Evolutionary conservation across 2,113 vertebrate genomes (phyloP).

Genomic region (Xiphophorus maculatus): DNA sequence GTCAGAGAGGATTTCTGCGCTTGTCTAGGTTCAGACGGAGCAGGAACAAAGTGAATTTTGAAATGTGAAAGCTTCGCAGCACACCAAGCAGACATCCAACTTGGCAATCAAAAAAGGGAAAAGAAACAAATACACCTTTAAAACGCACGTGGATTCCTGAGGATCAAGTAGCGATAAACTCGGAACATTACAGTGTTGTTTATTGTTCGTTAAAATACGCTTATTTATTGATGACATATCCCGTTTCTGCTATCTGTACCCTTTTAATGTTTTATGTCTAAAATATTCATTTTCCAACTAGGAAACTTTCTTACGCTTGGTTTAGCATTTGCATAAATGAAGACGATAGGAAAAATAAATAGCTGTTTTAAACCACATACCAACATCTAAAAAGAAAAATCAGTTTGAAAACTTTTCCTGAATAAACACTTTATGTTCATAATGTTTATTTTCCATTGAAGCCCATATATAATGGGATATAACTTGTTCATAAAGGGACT

Average conservation of each 20-base stretch:
- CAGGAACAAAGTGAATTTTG: slow-evolving; percentile 67
- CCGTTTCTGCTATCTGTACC: slow-evolving; percentile 20
- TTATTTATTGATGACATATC: slow-evolving; percentile 17
- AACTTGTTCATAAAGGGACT: not conserved
- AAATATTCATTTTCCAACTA: slow-evolving; percentile 23
- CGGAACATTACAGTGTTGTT: slow-evolving; percentile 26
- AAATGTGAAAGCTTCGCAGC: slow-evolving; percentile 40
- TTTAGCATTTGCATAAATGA: slow-evolving; percentile 8
- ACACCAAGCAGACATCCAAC: slow-evolving; percentile 33
- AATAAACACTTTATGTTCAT: not conserved
- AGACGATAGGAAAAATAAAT: not conserved
- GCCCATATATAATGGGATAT: not conserved
- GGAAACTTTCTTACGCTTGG: slow-evolving; percentile 35
- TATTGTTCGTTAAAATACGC: slow-evolving; percentile 39
- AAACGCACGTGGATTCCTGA: slow-evolving; percentile 14
- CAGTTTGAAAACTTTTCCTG: not conserved
- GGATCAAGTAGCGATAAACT: slow-evolving; percentile 19
- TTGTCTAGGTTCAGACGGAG: slow-evolving; percentile 54
- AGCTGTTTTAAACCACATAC: not conserved
- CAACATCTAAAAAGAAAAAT: not conserved
- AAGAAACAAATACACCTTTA: slow-evolving; percentile 20
- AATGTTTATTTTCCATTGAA: not conserved
- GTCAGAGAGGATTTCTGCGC: slow-evolving; percentile 52
- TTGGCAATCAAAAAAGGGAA: slow-evolving; percentile 34
- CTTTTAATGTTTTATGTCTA: slow-evolving; percentile 44